These are phyloP conservation scores for Bombus ignitus DNA, from an alignment of 1,140 invertebrate genomes.

Conservation along the genomic window DNA sequence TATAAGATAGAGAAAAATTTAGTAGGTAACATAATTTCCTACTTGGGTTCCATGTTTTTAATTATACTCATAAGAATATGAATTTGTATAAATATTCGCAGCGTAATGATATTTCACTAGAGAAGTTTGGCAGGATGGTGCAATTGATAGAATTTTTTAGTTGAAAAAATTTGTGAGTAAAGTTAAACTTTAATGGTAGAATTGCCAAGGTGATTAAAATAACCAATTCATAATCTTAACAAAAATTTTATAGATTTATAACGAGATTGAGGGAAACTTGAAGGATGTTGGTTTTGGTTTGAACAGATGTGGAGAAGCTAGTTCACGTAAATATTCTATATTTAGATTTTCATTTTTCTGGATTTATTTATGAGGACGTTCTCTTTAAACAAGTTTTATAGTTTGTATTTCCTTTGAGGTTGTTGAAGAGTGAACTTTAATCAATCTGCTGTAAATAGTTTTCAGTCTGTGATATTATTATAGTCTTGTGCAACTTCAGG, in stretches of 20 bases:
- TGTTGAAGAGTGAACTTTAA: not conserved
- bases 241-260: no score
- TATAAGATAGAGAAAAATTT: no score
- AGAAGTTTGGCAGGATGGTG: not conserved
- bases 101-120: no score
- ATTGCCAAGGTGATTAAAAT: no score
- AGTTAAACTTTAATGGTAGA: no score
- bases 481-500: not conserved
- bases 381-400: not conserved
- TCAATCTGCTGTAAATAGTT: not conserved
- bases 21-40: no score
- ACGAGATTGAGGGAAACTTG: not conserved
- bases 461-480: not conserved
- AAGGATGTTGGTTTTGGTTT: not conserved
- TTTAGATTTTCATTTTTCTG: not conserved
- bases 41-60: no score
- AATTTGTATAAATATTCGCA: no score
- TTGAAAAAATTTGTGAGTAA: not conserved
- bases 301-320: no score
- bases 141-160: not conserved
- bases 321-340: not conserved
- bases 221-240: no score
- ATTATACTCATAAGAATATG: no score
- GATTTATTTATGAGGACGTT: not conserved
- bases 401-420: not conserved